Base-by-base conservation (phyloP, 2,888 invertebrate species). In the Neria commutata region DNA sequence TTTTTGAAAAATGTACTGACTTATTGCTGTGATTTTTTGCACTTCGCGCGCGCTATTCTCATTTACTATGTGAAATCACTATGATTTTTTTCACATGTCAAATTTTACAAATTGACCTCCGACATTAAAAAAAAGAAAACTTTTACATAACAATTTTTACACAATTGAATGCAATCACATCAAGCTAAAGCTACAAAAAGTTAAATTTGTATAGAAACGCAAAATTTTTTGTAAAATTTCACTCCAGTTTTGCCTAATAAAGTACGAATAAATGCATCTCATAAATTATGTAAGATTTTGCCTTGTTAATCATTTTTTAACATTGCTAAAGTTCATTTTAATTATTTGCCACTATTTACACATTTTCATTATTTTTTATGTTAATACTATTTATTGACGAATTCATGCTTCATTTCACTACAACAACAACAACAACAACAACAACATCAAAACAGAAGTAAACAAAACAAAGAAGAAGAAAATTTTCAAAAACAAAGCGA, bases 11-110 rank as follows among this genome's bases (percentile, higher is more conserved):
- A 76, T 74, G 80, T 79, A 81, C 81, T 81, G 81, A 80, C 74
- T 74, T 76, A 70, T 69, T 72, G 76, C 80, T 80, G 81, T 80
- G 80, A 80, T 81, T 81, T 78, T 78, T 73, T 72, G 69, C 75
- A 76, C 71, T 71, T 68, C 14, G 54, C 54, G 60, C 34, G 59
- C 54, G 57, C 55, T 64, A 45, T 59, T 66, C 60, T 67, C 62
- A 60, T 52, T 54, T 56, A 37, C 51, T 60, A 51, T 34, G 48
- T 6, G 46, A 33, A 52, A 52, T 34, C 37, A 40, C 52, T 37
- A 14, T 14, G 37, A 40, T 37, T 34, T 51, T 51, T 34, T 53
- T 53, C 10, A 16, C 34, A 21, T 25, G 46, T 8, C 11, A 51
- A 34, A 46, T 33, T 50, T 26, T 16, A n/a, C 5, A 42, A 50